Percentiles rank a stretch among this genome's conserved stretches.
Conservation (phyloP, 2,113 vertebrate genomes). For the Oncorhynchus nerka region DNA sequence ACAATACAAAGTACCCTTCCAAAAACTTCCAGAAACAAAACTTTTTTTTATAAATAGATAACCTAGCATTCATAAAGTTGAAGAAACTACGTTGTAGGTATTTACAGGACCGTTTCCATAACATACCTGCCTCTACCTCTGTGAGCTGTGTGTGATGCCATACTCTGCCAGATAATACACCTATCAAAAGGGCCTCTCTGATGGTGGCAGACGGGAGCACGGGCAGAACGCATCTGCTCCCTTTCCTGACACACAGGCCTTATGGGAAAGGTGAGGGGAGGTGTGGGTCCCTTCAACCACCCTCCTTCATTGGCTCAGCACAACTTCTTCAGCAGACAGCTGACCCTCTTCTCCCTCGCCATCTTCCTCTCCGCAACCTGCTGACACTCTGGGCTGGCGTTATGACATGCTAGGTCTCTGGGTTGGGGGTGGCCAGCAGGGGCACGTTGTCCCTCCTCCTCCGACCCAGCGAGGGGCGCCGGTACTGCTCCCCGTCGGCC, state of each 20-base stretch:
- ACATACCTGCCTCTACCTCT: not conserved
- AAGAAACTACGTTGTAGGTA: constrained; percentile 49
- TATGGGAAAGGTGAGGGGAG: constrained; percentile 30
- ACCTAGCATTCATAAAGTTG: constrained; percentile 28
- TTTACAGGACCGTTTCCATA: constrained; percentile 51
- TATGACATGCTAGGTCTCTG: constrained; percentile 66
- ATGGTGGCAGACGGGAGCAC: no score
- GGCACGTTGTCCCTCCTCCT: constrained; percentile 84
- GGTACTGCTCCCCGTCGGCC: constrained; percentile 83
- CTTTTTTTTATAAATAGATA: not conserved
- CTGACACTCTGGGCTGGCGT: constrained; percentile 20
- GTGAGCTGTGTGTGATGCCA: not conserved
- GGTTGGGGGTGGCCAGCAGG: constrained; percentile 84
- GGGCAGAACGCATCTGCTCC: no score
- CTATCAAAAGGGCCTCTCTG: no score
- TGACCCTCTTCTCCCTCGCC: constrained; percentile 5
- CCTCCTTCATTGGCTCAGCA: not conserved
- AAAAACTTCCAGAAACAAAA: not conserved
- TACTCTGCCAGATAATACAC: no score
- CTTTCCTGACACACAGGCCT: no score
- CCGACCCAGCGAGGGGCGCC: constrained; percentile 79
- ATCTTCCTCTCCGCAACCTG: constrained; percentile 30
- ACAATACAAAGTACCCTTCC: not conserved
- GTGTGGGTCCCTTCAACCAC: not conserved
- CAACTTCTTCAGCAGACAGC: not conserved